Conservation (phyloP, 1,140 invertebrate genomes). For the Scaptomyza montana region DNA sequence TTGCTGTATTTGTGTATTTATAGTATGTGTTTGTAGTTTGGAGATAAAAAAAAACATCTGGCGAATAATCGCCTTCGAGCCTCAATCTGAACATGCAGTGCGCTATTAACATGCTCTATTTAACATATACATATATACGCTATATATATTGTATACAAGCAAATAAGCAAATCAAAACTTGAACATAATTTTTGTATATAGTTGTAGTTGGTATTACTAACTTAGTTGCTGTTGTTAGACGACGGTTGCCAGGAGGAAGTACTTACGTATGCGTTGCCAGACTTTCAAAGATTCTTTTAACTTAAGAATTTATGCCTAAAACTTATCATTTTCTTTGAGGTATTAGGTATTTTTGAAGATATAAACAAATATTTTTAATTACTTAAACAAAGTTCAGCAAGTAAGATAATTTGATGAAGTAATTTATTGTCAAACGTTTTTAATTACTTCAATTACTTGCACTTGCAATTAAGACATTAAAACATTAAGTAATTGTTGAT, state of each 20-base stretch:
- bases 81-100: constrained; percentile 21
- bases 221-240: not conserved
- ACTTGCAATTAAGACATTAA: constrained; percentile 7
- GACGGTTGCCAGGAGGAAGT: not conserved
- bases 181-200: not conserved
- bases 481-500: not conserved
- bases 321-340: too few relatives aligned
- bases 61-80: not conserved
- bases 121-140: not conserved
- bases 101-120: constrained; percentile 8
- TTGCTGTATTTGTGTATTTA: not conserved
- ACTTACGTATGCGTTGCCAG: constrained; percentile 42
- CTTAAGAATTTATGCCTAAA: too few relatives aligned
- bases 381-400: too few relatives aligned
- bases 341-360: too few relatives aligned
- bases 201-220: not conserved
- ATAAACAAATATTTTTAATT: too few relatives aligned
- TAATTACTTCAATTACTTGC: constrained; percentile 2
- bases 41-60: not conserved
- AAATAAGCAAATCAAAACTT: not conserved
- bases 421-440: too few relatives aligned
- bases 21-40: not conserved
- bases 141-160: not conserved
- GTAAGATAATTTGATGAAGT: too few relatives aligned
- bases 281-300: not conserved